Evolutionary conservation across 2,797 vertebrate genomes (phyloP).

Genomic region (Sylvilagus floridanus): DNA sequence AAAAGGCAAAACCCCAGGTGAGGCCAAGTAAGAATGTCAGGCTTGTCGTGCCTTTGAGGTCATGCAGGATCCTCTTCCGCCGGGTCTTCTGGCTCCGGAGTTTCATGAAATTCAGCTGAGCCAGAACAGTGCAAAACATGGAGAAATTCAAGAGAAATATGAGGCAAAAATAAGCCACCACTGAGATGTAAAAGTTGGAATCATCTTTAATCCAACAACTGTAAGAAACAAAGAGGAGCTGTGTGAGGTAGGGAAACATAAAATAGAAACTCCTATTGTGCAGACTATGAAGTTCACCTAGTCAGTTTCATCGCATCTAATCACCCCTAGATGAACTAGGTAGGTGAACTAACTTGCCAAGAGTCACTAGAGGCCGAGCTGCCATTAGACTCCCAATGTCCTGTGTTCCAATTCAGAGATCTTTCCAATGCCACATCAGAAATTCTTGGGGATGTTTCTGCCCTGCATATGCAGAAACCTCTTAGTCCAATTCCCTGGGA

Average conservation of each 20-base stretch:
- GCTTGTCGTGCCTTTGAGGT: conserved; percentile 91
- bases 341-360: not conserved
- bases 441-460: conserved; percentile 5
- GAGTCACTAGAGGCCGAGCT: not conserved
- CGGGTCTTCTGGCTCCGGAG: conserved; percentile 84
- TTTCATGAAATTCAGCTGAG: conserved; percentile 90
- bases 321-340: not conserved
- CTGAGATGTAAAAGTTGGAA: conserved; percentile 89
- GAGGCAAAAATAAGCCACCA: conserved; percentile 90
- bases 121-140: conserved; percentile 92
- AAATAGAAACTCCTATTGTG: not conserved
- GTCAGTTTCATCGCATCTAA: not conserved
- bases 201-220: conserved; percentile 95
- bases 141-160: conserved; percentile 91
- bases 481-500: conserved; percentile 18
- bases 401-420: not conserved
- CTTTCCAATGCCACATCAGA: not conserved
- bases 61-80: conserved; percentile 81
- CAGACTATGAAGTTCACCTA: not conserved
- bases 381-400: not conserved
- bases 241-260: conserved; percentile 50
- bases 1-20: conserved; percentile 92
- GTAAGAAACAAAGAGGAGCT: conserved; percentile 71
- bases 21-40: conserved; percentile 94
- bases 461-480: not conserved